phyloP scores from a whole-genome alignment of 2,113 vertebrate genomes.

The Prolemur simus region DNA sequence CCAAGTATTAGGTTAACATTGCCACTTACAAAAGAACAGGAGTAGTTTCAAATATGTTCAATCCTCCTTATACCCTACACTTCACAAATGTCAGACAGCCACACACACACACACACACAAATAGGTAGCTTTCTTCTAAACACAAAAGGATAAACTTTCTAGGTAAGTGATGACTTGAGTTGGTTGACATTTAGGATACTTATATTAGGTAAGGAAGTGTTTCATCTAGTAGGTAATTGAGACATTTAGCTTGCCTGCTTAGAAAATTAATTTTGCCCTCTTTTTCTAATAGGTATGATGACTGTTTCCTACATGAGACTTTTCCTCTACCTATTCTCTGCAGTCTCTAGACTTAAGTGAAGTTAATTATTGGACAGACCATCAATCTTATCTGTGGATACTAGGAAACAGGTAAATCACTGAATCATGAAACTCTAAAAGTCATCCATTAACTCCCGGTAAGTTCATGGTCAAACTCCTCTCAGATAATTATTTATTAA shows the following conservation, averaged over 20 bases:
- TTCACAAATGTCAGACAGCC: background rate
- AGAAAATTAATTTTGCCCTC: slow-evolving; percentile 34
- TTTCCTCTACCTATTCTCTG: background rate
- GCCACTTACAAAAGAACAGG: slow-evolving; percentile 52
- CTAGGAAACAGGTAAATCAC: background rate
- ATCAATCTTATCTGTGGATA: background rate
- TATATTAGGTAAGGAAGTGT: background rate
- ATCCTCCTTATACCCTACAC: background rate
- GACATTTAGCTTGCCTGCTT: slow-evolving; percentile 7
- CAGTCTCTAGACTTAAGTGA: background rate
- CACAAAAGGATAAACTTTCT: background rate
- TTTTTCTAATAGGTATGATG: background rate
- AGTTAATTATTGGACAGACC: background rate
- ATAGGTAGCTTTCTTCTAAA: slow-evolving; percentile 30
- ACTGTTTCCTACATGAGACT: background rate
- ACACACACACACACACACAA: background rate
- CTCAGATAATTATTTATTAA: slow-evolving; percentile 12
- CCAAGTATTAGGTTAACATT: slow-evolving; percentile 51
- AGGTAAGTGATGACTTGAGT: slow-evolving; percentile 12
- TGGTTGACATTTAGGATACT: slow-evolving; percentile 17
- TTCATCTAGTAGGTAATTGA: background rate
- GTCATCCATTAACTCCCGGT: background rate
- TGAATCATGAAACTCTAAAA: slow-evolving; percentile 4
- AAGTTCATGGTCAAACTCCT: background rate
- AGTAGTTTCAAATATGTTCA: slow-evolving; percentile 41